Percentiles rank a stretch among this genome's conserved stretches.
phyloP scores from a whole-genome alignment of 1,140 invertebrate species.

The Brachionus rotundiformis region DNA sequence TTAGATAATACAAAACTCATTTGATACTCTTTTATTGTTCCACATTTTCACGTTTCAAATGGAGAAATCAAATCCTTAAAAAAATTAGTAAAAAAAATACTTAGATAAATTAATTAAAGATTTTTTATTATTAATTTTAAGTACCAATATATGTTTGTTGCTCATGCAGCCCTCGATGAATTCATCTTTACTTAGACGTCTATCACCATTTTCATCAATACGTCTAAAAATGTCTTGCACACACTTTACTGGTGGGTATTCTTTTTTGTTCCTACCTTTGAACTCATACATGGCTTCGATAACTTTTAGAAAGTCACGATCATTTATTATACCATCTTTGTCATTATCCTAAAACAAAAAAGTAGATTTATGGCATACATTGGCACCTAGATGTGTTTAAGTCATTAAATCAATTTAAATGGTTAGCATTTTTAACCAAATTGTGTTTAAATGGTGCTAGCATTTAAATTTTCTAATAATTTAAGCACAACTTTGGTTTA shows the following conservation, averaged over 20 bases:
- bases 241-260: slow-evolving; percentile 45
- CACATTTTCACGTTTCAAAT: slow-evolving; percentile 36
- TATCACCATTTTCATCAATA: slow-evolving; percentile 50
- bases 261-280: slow-evolving; percentile 44
- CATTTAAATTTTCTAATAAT: too few species aligned
- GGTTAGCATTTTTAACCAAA: too few species aligned
- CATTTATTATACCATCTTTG: slow-evolving; percentile 50
- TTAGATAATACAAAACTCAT: too few species aligned
- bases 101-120: not conserved
- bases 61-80: slow-evolving; percentile 51
- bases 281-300: slow-evolving; percentile 51
- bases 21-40: not conserved
- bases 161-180: slow-evolving; percentile 49
- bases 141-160: slow-evolving; percentile 49
- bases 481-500: too few species aligned
- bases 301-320: slow-evolving; percentile 46
- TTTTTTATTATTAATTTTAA: not conserved
- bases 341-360: slow-evolving; percentile 23
- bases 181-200: slow-evolving; percentile 46
- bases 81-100: too few species aligned
- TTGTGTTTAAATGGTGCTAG: too few species aligned
- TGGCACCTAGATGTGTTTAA: too few species aligned
- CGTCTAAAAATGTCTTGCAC: slow-evolving; percentile 49
- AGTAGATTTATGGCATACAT: too few species aligned
- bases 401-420: too few species aligned